Evolutionary conservation across 53 echinoderm and acorn worm genomes (phyloP).

Genomic region (Temnopleurus reevesii): DNA sequence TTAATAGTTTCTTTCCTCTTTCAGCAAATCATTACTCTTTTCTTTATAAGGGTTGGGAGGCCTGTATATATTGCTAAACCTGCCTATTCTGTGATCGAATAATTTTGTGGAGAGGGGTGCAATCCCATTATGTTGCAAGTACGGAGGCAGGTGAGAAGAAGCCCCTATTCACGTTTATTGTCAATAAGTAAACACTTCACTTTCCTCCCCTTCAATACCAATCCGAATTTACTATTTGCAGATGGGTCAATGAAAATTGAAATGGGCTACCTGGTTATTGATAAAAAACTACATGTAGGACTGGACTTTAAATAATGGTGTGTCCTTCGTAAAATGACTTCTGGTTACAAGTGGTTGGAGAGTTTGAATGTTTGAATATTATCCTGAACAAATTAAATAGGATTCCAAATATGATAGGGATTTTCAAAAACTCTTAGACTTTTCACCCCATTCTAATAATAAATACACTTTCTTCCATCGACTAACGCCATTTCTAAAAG

Average conservation of each 20-base stretch:
- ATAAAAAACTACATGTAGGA: neutral
- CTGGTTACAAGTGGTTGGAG: neutral
- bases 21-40: too few relatives aligned
- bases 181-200: constrained; percentile 35
- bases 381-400: neutral
- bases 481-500: too few relatives aligned
- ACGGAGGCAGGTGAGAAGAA: neutral
- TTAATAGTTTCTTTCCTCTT: too few relatives aligned
- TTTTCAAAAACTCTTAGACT: too few relatives aligned
- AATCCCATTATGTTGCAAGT: neutral
- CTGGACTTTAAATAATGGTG: constrained; percentile 2
- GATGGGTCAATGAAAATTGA: constrained; percentile 13
- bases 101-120: neutral
- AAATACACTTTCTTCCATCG: too few relatives aligned
- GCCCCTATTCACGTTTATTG: constrained; percentile 7
- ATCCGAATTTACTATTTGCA: constrained; percentile 12
- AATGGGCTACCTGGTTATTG: neutral
- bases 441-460: too few relatives aligned
- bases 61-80: too few relatives aligned
- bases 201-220: neutral
- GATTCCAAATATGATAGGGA: too few relatives aligned
- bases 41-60: too few relatives aligned
- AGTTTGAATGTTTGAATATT: neutral
- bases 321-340: neutral
- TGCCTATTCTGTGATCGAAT: neutral